Evolutionary conservation across 1,140 invertebrate species (phyloP), one percentile per base, ranked within the genome.

Genomic region (Stenopsyche tienmushanensis): DNA sequence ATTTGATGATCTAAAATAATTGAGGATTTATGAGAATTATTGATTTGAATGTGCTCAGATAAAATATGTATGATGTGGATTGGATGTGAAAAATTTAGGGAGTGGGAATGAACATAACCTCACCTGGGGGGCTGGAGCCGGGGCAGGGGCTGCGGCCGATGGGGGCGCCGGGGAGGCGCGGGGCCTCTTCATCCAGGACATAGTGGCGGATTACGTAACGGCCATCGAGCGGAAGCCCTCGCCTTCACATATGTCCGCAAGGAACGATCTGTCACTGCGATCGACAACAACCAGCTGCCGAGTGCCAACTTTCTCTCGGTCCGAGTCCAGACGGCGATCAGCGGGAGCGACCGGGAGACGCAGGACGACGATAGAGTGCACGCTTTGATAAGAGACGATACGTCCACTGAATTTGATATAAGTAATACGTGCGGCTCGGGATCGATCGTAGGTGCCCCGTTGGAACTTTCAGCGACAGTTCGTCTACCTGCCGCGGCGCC

Each of bases 401-500:
- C n/a, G n/a, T n/a, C n/a, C n/a, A n/a, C n/a, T n/a, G n/a, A n/a
- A n/a, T n/a, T n/a, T n/a, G n/a, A n/a, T n/a, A n/a, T n/a, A n/a
- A n/a, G n/a, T n/a, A n/a, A n/a, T n/a, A n/a, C n/a, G 63, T 26
- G 39, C 45, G 44, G 50, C 45, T 34, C 59, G 54, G 75, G 75
- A 80, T 79, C 78, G 78, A 80, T 80, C 78, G 77, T 76, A 79
- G 77, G 76, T 80, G 78, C 78, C 78, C 74, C 75, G 78, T 79
- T 80, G 78, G 78, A 78, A 78, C 76, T 77, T 65, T 65, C 64
- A 53, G 25, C 54, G n/a, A n/a, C 57, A 3, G 26, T 60, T 10
- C 26, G 21, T 26, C 21, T 57, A 26, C 25, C 26, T n/a, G 45
- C 64, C 54, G 44, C 55, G 18, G n/a, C 17, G 39, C 29, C 64